Base-by-base conservation (phyloP, 2,113 vertebrate species). In the Alexandromys fortis region DNA sequence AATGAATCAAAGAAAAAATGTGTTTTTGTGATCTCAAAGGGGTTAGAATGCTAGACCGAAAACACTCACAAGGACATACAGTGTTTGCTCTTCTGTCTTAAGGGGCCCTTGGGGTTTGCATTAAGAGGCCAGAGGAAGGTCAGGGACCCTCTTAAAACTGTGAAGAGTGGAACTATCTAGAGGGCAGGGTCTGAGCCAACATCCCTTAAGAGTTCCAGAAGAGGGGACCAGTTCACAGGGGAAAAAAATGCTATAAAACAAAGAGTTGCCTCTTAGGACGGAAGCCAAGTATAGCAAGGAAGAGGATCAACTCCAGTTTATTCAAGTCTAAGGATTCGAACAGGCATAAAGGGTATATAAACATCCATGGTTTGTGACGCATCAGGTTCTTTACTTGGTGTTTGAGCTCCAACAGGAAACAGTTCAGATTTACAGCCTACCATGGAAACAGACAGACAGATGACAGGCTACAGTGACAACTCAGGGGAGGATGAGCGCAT, bases 1-100 rank as follows among this genome's bases (percentile, higher is more conserved):
- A 96, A 87, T n/a, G 91, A 96, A 95, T 96, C 91, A 94, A 97
- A 97, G 94, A 85, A 91, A 96, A 96, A 92, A 94, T 92, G 47
- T 98, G 90, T 96, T 98, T 96, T 97, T 47, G 26, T 87, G 73
- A 89, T 92, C 55, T 94, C 82, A 91, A 67, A 92, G 67, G 95
- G 94, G 55, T 89, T 94, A 96, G 68, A 76, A 90, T 61, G 58
- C 73, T 67, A 92, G 95, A 89, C 73, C 52, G 55, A 97, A 97
- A 97, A 97, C 82, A 96, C 68, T 67, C 88, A 92, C 96, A 97
- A 98, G 96, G 97, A 89, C 97, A 75, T 5, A 77, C 3, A 76
- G 21, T 94, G 35, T 96, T 96, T 97, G 89, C 85, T 81, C 38
- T 82, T 78, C 28, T 91, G 68, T 92, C 86, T 88, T 87, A 94